A percentile compares a stretch with the other conserved stretches of the same genome.
Conservation (phyloP, 2,113 vertebrate genomes). For the Miniopterus natalensis region DNA sequence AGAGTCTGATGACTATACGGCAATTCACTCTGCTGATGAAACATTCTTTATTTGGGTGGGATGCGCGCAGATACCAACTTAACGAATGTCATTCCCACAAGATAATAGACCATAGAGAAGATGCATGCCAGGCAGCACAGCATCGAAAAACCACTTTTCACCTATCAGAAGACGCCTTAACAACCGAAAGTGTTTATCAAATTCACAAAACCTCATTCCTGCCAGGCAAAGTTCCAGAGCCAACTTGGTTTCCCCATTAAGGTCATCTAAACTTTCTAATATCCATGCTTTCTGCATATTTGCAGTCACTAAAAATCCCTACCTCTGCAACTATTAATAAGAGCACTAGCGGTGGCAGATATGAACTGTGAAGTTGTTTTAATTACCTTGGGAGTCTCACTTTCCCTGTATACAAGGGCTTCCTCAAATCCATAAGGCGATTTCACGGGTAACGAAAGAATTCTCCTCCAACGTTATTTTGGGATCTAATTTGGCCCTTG, state of each 20-base stretch:
- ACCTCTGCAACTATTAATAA: slow-evolving; percentile 49
- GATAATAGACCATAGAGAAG: slow-evolving; percentile 83
- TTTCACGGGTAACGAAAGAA: neutral
- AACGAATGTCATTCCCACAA: slow-evolving; percentile 84
- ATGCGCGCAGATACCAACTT: slow-evolving; percentile 79
- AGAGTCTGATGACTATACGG: slow-evolving; percentile 69
- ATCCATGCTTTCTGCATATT: neutral
- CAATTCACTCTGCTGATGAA: slow-evolving; percentile 77
- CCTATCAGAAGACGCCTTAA: slow-evolving; percentile 75
- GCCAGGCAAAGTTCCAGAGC: slow-evolving; percentile 60
- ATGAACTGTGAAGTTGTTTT: neutral
- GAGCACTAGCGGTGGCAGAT: neutral
- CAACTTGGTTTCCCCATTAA: slow-evolving; percentile 51
- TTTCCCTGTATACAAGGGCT: neutral
- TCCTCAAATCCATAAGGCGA: slow-evolving; percentile 36
- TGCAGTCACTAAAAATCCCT: slow-evolving; percentile 58
- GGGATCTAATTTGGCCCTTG: neutral
- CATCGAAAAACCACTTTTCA: slow-evolving; percentile 73
- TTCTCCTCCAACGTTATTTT: neutral
- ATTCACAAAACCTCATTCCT: slow-evolving; percentile 48
- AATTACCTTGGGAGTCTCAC: slow-evolving; percentile 42
- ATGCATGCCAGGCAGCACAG: slow-evolving; percentile 27
- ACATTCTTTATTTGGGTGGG: slow-evolving; percentile 83
- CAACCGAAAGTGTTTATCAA: slow-evolving; percentile 77
- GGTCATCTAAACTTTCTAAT: slow-evolving; percentile 30